Percentiles rank a stretch among this genome's conserved stretches.
phyloP scores from a whole-genome alignment of 2,888 invertebrate genomes.

The Adelphocoris suturalis region DNA sequence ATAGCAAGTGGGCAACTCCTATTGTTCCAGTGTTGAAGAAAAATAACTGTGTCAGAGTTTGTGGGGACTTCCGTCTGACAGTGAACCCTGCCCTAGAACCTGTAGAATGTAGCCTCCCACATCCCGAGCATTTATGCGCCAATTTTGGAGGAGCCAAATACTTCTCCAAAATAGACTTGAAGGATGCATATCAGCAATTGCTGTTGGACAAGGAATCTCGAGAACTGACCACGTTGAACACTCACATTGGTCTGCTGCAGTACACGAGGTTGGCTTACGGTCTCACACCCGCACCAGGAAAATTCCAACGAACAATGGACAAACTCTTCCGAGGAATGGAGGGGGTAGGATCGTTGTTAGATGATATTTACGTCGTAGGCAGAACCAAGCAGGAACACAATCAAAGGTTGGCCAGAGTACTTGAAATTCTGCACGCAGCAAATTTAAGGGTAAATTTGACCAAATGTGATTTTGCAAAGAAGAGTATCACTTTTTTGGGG shows the following conservation, averaged over 20 bases:
- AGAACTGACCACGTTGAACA: conserved; percentile 76
- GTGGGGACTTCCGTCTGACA: conserved; percentile 77
- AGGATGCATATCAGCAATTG: conserved; percentile 78
- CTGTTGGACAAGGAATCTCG: conserved; percentile 76
- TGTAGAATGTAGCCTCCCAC: conserved; percentile 76
- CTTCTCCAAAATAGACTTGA: conserved; percentile 78
- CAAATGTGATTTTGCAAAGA: conserved; percentile 65
- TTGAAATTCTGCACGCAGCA: conserved; percentile 30
- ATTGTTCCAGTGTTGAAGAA: conserved; percentile 78
- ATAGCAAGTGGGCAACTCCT: conserved; percentile 77
- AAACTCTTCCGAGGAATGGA: conserved; percentile 18
- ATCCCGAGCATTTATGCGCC: conserved; percentile 75
- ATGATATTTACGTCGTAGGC: conserved; percentile 65
- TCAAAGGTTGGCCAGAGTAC: neutral
- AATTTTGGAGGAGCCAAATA: no score
- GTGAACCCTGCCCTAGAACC: conserved; percentile 76
- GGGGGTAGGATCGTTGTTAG: conserved; percentile 58
- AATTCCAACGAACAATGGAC: conserved; percentile 67
- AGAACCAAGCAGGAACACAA: conserved; percentile 25
- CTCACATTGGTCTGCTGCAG: conserved; percentile 77
- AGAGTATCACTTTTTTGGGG: conserved; percentile 65
- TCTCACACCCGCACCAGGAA: conserved; percentile 75
- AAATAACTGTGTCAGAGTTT: conserved; percentile 77
- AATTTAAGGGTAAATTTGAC: conserved; percentile 60
- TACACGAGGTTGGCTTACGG: conserved; percentile 76